Evolutionary conservation across 2,888 invertebrate genomes (phyloP).

Genomic region (Erannis defoliaria): DNA sequence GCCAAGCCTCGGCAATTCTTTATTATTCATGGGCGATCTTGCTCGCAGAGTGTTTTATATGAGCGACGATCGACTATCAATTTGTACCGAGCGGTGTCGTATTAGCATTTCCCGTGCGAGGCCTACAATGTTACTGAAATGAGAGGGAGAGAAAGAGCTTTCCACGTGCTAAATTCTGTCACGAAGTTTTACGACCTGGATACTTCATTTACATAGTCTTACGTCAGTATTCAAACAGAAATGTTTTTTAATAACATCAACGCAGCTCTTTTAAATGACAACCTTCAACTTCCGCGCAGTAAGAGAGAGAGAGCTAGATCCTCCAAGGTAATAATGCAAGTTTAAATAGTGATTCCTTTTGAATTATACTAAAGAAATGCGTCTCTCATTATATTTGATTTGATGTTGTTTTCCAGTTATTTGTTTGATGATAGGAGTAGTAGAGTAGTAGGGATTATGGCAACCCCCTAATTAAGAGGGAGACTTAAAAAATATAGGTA

Average conservation of each 20-base stretch:
- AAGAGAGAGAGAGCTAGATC: too few species aligned
- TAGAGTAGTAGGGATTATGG: too few species aligned
- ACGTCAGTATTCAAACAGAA: not conserved
- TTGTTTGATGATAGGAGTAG: too few species aligned
- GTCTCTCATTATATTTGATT: too few species aligned
- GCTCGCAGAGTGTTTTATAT: constrained; percentile 85
- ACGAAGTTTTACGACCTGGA: constrained; percentile 28
- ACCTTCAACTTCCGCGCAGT: too few species aligned
- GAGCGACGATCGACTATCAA: constrained; percentile 87
- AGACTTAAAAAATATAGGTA: not conserved
- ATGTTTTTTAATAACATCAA: not conserved
- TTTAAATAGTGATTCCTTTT: too few species aligned
- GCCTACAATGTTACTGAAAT: constrained; percentile 75
- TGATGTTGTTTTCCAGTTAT: too few species aligned
- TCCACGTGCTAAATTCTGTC: constrained; percentile 29
- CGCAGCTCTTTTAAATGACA: too few species aligned
- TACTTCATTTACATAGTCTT: constrained; percentile 27
- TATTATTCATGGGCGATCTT: constrained; percentile 86
- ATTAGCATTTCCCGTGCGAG: constrained; percentile 80
- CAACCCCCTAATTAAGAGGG: too few species aligned
- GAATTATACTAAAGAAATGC: too few species aligned
- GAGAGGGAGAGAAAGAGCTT: constrained; percentile 47
- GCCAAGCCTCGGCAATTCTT: constrained; percentile 79
- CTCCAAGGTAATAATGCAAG: too few species aligned
- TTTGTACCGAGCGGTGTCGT: constrained; percentile 80